Conservation (phyloP, 2,113 vertebrate genomes). For the Phyllostomus hastatus region DNA sequence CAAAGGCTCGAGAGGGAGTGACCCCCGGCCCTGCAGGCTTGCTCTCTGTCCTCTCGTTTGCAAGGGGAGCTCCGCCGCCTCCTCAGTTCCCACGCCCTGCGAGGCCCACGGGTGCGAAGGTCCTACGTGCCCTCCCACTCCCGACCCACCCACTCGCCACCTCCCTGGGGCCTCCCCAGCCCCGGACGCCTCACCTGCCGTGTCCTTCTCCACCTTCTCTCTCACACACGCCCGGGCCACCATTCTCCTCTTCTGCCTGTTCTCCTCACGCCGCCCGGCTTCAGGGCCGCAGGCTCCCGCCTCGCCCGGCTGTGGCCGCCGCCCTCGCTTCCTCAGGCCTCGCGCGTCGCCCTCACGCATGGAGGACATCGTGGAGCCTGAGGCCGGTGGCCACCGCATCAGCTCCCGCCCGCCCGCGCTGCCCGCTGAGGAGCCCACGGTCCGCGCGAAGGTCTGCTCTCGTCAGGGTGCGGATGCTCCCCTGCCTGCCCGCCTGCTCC, state of each 20-base stretch:
- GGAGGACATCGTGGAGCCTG: rapidly evolving
- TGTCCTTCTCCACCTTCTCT: slow-evolving; percentile 4
- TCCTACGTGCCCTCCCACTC: no score
- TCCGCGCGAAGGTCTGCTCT: rapidly evolving
- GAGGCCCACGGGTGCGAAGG: rapidly evolving
- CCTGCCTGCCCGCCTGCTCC: rapidly evolving
- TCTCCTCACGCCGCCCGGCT: not conserved
- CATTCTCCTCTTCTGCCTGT: slow-evolving; percentile 13
- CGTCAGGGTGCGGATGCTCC: rapidly evolving
- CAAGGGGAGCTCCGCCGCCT: not conserved
- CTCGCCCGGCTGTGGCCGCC: not conserved
- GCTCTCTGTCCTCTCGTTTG: not conserved
- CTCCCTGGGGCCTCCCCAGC: not conserved
- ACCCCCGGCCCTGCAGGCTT: no score
- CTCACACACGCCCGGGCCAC: slow-evolving; percentile 3
- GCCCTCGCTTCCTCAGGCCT: not conserved
- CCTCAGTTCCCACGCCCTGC: not conserved
- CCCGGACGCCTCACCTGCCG: not conserved
- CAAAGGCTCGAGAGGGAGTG: not conserved
- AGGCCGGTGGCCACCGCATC: not conserved
- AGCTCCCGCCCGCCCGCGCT: rapidly evolving
- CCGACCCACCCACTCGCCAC: not conserved
- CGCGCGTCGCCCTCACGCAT: not conserved
- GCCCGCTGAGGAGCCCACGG: rapidly evolving
- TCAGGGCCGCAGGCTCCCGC: not conserved